Evolutionary conservation across 2,888 invertebrate genomes (phyloP), one percentile per base, ranked within the genome.

Genomic region (Seira sanloemensis): DNA sequence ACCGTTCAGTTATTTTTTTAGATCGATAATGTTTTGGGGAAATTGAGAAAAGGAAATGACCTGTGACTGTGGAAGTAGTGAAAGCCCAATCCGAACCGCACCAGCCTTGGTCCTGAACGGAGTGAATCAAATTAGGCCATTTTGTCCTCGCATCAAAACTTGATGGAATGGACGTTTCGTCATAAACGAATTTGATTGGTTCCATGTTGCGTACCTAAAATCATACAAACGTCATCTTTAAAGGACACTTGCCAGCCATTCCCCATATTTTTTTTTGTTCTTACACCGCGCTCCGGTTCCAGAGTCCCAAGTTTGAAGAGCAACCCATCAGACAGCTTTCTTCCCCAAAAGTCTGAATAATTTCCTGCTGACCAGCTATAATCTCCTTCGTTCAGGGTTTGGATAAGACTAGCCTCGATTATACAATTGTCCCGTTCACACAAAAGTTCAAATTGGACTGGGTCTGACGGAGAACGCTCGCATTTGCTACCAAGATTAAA

Each of bases 1-100:
- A n/a, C n/a, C n/a, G 25, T 27, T 37, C 16, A 27, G 69, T 27
- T 37, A 69, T 69, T 69, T 24, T 1, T 37, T 69, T n/a, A n/a
- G 69, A 69, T 69, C 37, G 69, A 27, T 12, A 19, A 21, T 12
- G 50, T 16, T 72, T 37, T n/a, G n/a, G n/a, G n/a, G n/a, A n/a
- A n/a, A n/a, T n/a, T n/a, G n/a, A n/a, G n/a, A n/a, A 68, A 54
- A 21, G 2, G 9, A 46, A 78, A 19, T 2, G 84, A 89, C 90
- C 90, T n/a, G 89, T 88, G 54, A 97, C 95, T 16, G 94, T 94
- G 12, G 95, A 95, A 0, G 97, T 95, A 0, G 97, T 95, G 25
- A 98, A 93, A 0, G 97, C 98, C 98, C 98, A 98, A 1, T 97
- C 98, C 0, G 97, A 94, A 0, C 96, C 98, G 90, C 98, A 95